Conservation (phyloP, 1,140 invertebrate genomes). For the Nephila pilipes region DNA sequence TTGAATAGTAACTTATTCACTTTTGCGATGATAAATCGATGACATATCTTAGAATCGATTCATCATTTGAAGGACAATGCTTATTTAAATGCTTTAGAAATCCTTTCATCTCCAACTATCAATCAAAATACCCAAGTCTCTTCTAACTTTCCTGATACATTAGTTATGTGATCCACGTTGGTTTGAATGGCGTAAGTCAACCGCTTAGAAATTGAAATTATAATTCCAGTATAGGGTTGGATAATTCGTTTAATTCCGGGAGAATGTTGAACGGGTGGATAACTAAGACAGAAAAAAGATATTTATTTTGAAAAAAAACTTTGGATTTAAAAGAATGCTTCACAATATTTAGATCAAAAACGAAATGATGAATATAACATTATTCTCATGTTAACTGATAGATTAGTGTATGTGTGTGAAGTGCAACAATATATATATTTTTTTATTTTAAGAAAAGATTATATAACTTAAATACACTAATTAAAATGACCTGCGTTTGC, state of each 20-base stretch:
- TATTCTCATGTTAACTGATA: no score
- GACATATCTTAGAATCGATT: conserved; percentile 4
- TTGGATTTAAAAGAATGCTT: not conserved
- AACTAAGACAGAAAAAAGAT: not conserved
- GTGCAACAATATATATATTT: no score
- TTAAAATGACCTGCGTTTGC: no score
- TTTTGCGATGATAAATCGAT: conserved; percentile 45
- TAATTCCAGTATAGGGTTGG: not conserved
- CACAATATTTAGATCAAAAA: not conserved
- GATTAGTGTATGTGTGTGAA: no score
- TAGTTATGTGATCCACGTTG: not conserved
- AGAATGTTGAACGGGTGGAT: not conserved
- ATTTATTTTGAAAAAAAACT: not conserved
- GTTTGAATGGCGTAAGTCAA: not conserved
- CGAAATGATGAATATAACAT: no score
- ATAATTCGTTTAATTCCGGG: not conserved
- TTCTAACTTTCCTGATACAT: not conserved
- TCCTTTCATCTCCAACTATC: conserved; percentile 47
- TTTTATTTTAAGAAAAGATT: no score
- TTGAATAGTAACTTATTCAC: conserved; percentile 24
- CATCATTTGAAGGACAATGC: conserved; percentile 26
- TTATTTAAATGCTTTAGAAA: conserved; percentile 52
- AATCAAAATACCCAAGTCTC: conserved; percentile 33
- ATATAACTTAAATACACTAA: no score
- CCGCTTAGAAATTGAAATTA: not conserved